A percentile compares a stretch with the other conserved stretches of the same genome.
phyloP scores from a whole-genome alignment of 2,888 invertebrate genomes.

The Raillietiella orientalis region DNA sequence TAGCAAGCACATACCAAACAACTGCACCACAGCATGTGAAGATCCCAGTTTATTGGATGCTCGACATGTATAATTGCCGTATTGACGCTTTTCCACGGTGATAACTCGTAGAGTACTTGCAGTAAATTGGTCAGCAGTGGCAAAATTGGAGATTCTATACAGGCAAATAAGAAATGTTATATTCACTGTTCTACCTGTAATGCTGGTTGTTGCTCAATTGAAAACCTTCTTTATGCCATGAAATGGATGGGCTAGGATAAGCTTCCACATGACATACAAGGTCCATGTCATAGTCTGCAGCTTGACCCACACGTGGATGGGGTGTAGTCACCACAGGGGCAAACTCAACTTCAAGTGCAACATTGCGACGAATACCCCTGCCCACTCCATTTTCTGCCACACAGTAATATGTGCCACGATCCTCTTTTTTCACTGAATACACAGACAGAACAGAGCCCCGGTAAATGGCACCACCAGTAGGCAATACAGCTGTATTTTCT shows the following conservation, averaged over 20 bases:
- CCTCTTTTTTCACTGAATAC: conserved; percentile 42
- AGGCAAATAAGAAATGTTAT: conserved; percentile 3
- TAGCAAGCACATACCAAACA: conserved; percentile 30
- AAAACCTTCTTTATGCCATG: conserved; percentile 51
- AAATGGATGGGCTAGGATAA: conserved; percentile 68
- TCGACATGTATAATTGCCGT: conserved; percentile 32
- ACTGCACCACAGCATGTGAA: conserved; percentile 39
- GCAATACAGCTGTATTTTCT: conserved; percentile 68
- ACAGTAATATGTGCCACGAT: conserved; percentile 72
- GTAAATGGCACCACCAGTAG: conserved; percentile 39
- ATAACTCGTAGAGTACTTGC: conserved; percentile 62
- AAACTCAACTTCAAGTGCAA: conserved; percentile 59
- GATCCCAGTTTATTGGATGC: conserved; percentile 61
- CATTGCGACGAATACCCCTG: conserved; percentile 36
- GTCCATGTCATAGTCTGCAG: conserved; percentile 74
- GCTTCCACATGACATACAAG: conserved; percentile 79
- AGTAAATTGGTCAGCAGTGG: conserved; percentile 66
- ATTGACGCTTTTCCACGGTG: conserved; percentile 65
- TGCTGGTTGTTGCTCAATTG: conserved; percentile 63
- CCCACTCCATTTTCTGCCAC: conserved; percentile 64
- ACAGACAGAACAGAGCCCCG: conserved; percentile 42
- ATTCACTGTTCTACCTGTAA: conserved; percentile 20
- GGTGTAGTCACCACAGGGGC: conserved; percentile 56
- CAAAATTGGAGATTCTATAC: conserved; percentile 49
- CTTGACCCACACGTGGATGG: conserved; percentile 47